Evolutionary conservation across 2,113 vertebrate genomes (phyloP).

Genomic region (Oenanthe oenanthe): DNA sequence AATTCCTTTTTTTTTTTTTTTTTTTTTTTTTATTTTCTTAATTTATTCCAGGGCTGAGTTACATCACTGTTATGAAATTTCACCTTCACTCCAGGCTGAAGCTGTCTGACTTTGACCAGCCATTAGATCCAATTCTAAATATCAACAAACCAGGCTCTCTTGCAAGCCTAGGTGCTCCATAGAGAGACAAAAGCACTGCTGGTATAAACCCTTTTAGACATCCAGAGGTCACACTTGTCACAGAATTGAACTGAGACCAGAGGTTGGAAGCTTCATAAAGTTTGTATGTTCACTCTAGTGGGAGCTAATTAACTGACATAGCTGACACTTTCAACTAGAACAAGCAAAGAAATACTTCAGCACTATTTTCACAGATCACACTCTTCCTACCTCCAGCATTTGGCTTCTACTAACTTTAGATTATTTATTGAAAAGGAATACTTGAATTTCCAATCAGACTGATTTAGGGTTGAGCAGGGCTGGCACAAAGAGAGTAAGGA

Average conservation of each 20-base stretch:
- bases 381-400: not conserved
- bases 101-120: not conserved
- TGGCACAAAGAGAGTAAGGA: not conserved
- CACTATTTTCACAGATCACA: not conserved
- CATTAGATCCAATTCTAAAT: not conserved
- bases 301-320: not conserved
- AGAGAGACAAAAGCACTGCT: not conserved
- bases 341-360: not conserved
- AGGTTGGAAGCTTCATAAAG: not conserved
- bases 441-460: not conserved
- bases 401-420: not conserved
- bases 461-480: not conserved
- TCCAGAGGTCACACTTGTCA: not conserved
- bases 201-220: fast-evolving
- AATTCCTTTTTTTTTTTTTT: not conserved
- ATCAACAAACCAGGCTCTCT: not conserved
- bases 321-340: not conserved
- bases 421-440: not conserved
- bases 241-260: not conserved
- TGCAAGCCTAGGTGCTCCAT: not conserved
- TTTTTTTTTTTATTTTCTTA: not conserved
- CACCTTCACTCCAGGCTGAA: not conserved
- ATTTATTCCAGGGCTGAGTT: not conserved
- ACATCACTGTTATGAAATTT: not conserved
- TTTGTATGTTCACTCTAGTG: not conserved